phyloP scores from a whole-genome alignment of 2,888 invertebrate genomes.

The Scelioninae gen. 2 region DNA sequence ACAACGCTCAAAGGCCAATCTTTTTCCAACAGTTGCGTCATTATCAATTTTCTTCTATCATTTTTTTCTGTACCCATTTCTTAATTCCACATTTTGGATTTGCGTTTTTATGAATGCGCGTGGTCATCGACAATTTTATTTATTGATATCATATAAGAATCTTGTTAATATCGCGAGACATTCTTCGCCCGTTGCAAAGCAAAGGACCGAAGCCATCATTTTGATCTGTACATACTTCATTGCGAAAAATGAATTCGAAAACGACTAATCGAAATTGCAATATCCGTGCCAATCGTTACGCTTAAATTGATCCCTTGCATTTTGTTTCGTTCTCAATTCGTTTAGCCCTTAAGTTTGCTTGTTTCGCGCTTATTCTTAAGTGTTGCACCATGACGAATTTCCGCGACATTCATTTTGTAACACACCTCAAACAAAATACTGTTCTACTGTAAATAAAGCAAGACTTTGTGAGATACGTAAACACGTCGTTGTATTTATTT shows the following conservation, averaged over 20 bases:
- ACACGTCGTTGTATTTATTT: neutral
- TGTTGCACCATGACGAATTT: constrained; percentile 54
- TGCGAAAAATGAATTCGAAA: constrained; percentile 34
- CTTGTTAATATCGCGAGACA: constrained; percentile 17
- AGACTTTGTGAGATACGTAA: constrained; percentile 57
- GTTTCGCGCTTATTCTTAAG: constrained; percentile 31
- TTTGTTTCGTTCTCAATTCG: constrained; percentile 21
- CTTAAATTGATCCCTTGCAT: constrained; percentile 16
- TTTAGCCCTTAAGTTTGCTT: constrained; percentile 44
- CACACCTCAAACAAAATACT: constrained; percentile 52
- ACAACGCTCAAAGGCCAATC: no score
- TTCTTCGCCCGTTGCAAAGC: constrained; percentile 24
- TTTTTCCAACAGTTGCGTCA: no score
- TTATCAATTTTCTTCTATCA: no score
- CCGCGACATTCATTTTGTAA: constrained; percentile 49
- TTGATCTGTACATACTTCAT: constrained; percentile 38
- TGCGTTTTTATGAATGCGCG: no score
- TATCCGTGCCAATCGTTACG: constrained; percentile 51
- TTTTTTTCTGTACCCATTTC: no score
- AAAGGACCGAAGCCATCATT: constrained; percentile 20
- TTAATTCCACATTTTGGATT: no score
- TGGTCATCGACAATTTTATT: constrained; percentile 14
- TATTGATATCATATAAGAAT: constrained; percentile 5
- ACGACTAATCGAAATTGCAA: constrained; percentile 39
- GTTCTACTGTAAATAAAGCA: constrained; percentile 60